These are phyloP conservation scores for Rattus norvegicus DNA, from an alignment of 2,113 vertebrate genomes.

Conservation along the genomic window GRCr8 NC_086023.1:159376501-159377000, in stretches of 20 bases:
- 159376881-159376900: not conserved
- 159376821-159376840: not conserved
- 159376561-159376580: not conserved
- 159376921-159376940: not conserved
- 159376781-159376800: not conserved
- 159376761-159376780: too few species aligned
- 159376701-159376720: not conserved
- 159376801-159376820: not conserved
- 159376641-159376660: not conserved
- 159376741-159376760: not conserved
- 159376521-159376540: not conserved
- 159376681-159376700: not conserved
- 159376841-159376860: not conserved
- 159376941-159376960: not conserved
- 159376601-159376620: not conserved
- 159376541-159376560: not conserved
- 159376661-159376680: not conserved
- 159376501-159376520: too few species aligned
- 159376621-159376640: not conserved
- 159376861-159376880: too few species aligned
- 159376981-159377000: not conserved
- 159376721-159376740: not conserved
- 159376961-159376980: not conserved
- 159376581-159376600: not conserved
- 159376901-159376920: not conserved